A percentile compares a stretch with the other conserved stretches of the same genome.
These are phyloP conservation scores for Eilema sororculum DNA, from an alignment of 2,888 invertebrate species.

Conservation along the genomic window DNA sequence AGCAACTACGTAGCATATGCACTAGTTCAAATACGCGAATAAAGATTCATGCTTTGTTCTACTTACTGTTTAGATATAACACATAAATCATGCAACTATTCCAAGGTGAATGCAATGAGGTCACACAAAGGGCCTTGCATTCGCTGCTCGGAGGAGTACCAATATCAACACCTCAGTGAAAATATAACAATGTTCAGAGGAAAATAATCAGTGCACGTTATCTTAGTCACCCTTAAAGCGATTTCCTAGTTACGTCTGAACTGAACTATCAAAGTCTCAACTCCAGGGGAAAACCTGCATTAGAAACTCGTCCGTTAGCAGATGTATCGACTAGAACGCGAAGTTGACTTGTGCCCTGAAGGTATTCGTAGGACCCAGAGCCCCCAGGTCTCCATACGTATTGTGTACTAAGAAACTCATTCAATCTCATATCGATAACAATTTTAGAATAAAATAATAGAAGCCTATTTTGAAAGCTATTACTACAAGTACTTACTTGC, in stretches of 20 bases:
- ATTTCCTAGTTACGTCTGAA: too few species aligned
- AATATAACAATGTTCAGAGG: conserved; percentile 31
- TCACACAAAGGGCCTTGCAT: conserved; percentile 83
- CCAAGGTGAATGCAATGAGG: conserved; percentile 84
- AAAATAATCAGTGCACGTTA: conserved; percentile 6
- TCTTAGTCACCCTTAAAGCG: neutral
- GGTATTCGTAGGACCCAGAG: too few species aligned
- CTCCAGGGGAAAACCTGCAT: too few species aligned
- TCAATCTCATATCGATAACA: neutral
- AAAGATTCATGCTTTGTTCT: conserved; percentile 63
- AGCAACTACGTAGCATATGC: conserved; percentile 28
- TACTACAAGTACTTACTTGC: too few species aligned
- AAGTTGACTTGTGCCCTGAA: too few species aligned
- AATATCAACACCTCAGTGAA: conserved; percentile 54
- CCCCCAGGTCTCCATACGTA: too few species aligned
- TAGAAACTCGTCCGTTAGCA: too few species aligned
- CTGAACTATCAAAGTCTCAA: too few species aligned
- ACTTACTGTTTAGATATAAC: conserved; percentile 75
- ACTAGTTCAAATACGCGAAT: conserved; percentile 52
- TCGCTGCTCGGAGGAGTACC: conserved; percentile 74
- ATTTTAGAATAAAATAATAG: neutral
- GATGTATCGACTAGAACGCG: too few species aligned
- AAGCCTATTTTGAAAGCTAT: neutral
- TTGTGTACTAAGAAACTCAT: neutral
- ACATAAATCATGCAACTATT: conserved; percentile 83